Conservation (phyloP, 2,797 vertebrate genomes). For the Erethizon dorsatum region DNA sequence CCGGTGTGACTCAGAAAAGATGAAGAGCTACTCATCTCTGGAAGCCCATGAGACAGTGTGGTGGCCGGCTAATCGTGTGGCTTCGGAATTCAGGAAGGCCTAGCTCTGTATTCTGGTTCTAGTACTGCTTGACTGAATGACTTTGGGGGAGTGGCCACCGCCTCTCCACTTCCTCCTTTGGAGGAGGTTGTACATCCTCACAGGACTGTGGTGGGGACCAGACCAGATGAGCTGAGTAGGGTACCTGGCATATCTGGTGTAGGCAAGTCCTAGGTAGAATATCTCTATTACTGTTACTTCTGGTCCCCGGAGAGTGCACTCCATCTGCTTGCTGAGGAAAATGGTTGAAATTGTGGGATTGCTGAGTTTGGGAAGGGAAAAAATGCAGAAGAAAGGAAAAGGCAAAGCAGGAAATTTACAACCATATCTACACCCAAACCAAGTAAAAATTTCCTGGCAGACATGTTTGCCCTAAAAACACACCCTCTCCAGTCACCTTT, state of each 20-base stretch:
- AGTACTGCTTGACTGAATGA: neutral
- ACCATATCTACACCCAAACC: neutral
- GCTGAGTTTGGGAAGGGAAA: neutral
- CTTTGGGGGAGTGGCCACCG: neutral
- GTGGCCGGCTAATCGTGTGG: neutral
- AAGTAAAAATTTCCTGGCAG: neutral
- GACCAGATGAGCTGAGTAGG: neutral
- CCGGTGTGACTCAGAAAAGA: neutral
- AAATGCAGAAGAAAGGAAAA: slow-evolving; percentile 18
- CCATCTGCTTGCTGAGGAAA: neutral
- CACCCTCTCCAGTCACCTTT: neutral
- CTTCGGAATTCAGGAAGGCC: neutral
- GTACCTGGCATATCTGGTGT: neutral
- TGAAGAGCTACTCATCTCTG: neutral
- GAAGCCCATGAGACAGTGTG: neutral
- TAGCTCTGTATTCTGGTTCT: neutral
- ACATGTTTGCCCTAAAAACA: neutral
- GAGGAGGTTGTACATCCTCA: neutral
- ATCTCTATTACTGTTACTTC: neutral
- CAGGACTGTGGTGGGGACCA: neutral
- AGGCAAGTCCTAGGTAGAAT: neutral
- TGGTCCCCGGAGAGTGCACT: neutral
- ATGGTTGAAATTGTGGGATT: neutral
- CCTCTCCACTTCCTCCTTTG: neutral
- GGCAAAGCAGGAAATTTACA: neutral